Conservation (phyloP, 2,113 vertebrate species). For the Odocoileus hemionus region DNA sequence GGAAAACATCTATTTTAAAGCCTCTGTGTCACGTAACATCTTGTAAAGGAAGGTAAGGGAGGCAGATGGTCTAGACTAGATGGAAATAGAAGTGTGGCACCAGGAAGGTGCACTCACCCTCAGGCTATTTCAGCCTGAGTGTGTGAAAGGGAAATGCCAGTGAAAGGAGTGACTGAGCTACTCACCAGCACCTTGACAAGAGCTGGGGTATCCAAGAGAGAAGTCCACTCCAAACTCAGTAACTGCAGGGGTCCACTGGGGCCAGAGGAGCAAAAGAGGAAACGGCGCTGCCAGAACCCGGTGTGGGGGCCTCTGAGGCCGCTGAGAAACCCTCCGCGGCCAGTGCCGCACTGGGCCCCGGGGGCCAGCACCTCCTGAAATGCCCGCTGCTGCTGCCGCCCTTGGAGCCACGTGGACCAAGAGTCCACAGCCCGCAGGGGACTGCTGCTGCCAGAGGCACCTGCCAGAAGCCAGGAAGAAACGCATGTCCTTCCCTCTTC, state of each 20-base stretch:
- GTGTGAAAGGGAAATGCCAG: background rate
- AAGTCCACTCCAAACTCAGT: background rate
- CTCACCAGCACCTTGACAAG: background rate
- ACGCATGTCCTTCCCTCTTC: background rate
- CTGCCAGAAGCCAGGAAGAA: background rate
- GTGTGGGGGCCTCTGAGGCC: background rate
- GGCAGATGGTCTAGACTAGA: background rate
- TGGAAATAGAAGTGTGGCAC: background rate
- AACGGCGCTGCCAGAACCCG: background rate
- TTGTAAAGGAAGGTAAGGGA: background rate
- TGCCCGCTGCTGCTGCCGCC: background rate
- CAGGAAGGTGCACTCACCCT: background rate
- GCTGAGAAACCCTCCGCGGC: background rate
- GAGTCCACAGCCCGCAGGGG: background rate
- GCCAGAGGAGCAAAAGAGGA: background rate
- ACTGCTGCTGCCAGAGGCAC: background rate
- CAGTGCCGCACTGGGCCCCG: background rate
- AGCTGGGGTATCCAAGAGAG: background rate
- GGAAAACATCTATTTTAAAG: background rate
- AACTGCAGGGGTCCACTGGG: background rate
- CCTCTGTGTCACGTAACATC: background rate
- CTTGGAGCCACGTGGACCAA: fast-evolving
- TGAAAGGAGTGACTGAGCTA: background rate
- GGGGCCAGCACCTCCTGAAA: background rate
- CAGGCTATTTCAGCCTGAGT: background rate